Base-by-base conservation (phyloP, 2,113 vertebrate species). In the Thryonomys swinderianus region DNA sequence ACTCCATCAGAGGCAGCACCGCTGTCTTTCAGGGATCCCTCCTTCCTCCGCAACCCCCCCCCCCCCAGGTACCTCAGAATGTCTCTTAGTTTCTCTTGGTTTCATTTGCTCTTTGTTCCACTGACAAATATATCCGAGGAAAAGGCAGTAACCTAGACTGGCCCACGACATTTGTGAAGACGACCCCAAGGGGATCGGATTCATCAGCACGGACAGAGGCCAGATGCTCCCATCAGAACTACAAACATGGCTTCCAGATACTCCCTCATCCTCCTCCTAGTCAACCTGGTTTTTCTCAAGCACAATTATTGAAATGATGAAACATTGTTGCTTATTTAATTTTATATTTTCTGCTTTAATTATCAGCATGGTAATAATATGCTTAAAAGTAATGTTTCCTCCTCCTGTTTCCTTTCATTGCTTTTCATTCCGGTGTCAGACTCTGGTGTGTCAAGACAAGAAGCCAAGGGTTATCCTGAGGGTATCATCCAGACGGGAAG, bases 291-390 rank as follows among this genome's bases (percentile, higher is more conserved):
- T 95, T 96, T 93, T 51, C 88, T 95, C 94, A 96, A 95, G 71
- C 66, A 95, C 42, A 78, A 95, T 94, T 92, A 91, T 95, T 93
- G 95, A 95, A 95, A 94, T 71, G 94, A 96, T 85, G 91, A 93
- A 95, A 88, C 74, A 91, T 71, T 84, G 66, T 93, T 95, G 89
- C 89, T 96, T 96, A 97, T 93, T 96, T 81, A 93, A 95, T 96
- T 97, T 95, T 95, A 84, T 96, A 61, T 87, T 94, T 95, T 96
- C 53, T 96, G 66, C 89, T 94, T 95, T 97, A 95, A 96, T 96
- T 95, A 73, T 61, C 76, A 94, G 79, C 74, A 82, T 42, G 93
- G 69, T 92, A 92, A 89, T 86, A 89, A 51, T 62, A 90, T 76
- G 89, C 93, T 93, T 93, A 89, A 95, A 93, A 95, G 73, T 40